A percentile compares a stretch with the other conserved stretches of the same genome.
phyloP scores from a whole-genome alignment of 92 coral and sea anemone species.

The Phenganax subtilis region DNA sequence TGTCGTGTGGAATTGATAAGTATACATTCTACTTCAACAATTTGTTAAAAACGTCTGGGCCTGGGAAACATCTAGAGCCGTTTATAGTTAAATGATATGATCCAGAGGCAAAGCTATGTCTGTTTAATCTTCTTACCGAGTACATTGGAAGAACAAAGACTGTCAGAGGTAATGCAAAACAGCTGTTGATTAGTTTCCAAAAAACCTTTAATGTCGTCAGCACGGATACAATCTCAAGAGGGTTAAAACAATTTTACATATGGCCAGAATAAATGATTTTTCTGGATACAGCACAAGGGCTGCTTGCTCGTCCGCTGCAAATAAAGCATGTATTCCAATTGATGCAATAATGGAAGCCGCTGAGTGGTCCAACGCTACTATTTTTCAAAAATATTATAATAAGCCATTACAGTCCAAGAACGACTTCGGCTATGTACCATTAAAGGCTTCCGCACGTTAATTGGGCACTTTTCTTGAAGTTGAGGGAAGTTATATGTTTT shows the following conservation, averaged over 20 bases:
- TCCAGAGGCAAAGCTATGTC: background rate
- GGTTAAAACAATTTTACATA: slow-evolving; percentile 1
- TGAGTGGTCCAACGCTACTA: slow-evolving; percentile 42
- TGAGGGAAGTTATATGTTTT: no score
- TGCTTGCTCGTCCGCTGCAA: slow-evolving; percentile 19
- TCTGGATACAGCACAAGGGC: slow-evolving; percentile 35
- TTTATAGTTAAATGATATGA: background rate
- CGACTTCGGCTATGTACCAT: background rate
- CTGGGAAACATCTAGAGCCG: slow-evolving; percentile 25
- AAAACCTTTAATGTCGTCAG: background rate
- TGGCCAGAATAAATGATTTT: slow-evolving; percentile 4
- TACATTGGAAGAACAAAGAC: background rate
- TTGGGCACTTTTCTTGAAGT: no score
- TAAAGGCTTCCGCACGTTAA: no score
- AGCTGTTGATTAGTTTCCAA: slow-evolving; percentile 9
- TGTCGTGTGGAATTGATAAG: slow-evolving; percentile 5
- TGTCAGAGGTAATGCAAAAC: slow-evolving; percentile 5
- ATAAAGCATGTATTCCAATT: background rate
- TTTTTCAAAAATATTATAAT: slow-evolving; percentile 27
- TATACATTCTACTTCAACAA: slow-evolving; percentile 25
- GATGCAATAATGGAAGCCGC: slow-evolving; percentile 34
- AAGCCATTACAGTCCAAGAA: slow-evolving; percentile 18
- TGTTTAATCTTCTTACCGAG: background rate
- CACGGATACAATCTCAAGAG: background rate
- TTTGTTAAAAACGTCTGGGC: slow-evolving; percentile 33